phyloP scores from a whole-genome alignment of 2,113 vertebrate species.

The Mormyrus lacerda region DNA sequence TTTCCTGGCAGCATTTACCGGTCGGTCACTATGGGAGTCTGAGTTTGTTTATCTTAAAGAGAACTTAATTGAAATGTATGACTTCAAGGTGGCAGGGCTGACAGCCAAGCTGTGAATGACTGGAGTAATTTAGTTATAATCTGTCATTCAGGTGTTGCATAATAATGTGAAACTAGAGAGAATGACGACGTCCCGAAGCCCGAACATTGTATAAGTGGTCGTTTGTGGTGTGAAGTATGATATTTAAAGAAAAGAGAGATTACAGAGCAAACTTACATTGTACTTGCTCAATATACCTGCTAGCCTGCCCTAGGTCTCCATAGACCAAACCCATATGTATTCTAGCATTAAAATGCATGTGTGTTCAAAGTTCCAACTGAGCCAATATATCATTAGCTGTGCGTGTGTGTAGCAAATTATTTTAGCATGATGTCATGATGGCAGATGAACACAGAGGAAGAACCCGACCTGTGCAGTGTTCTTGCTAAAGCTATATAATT shows the following conservation, averaged over 20 bases:
- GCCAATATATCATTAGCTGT: slow-evolving; percentile 1
- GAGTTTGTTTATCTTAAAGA: slow-evolving; percentile 62
- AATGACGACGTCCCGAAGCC: neutral
- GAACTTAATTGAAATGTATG: neutral
- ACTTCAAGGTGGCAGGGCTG: neutral
- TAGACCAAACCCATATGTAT: neutral
- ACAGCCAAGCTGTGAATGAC: neutral
- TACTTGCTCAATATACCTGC: neutral
- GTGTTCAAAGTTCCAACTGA: neutral
- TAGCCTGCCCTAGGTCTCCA: neutral
- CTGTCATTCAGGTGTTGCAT: neutral
- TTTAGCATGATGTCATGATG: slow-evolving; percentile 56
- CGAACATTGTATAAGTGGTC: neutral
- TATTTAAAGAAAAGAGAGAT: neutral
- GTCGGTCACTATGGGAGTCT: slow-evolving; percentile 73
- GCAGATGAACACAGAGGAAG: slow-evolving; percentile 15
- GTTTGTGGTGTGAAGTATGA: neutral
- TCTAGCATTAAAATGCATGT: neutral
- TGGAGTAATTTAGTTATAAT: neutral
- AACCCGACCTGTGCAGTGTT: neutral
- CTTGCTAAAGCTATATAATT: neutral
- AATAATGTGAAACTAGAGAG: neutral
- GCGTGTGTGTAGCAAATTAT: slow-evolving; percentile 43
- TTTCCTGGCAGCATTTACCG: slow-evolving; percentile 63
- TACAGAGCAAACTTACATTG: neutral